These are phyloP conservation scores for Tringa solitaria DNA, from an alignment of 2,113 vertebrate species.

Conservation along the genomic window DNA sequence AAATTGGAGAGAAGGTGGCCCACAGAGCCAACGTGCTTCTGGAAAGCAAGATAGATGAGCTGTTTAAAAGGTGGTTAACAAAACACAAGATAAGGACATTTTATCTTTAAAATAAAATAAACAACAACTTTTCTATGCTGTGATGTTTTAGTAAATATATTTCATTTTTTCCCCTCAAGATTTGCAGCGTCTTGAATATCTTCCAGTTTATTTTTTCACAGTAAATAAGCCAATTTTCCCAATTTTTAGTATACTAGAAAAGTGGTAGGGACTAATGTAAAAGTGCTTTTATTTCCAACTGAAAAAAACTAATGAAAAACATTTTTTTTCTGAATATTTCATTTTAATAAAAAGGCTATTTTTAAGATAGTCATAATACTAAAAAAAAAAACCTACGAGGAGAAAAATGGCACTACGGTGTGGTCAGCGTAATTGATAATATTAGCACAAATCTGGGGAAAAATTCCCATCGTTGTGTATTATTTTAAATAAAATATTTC, in stretches of 20 bases:
- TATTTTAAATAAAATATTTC: not conserved
- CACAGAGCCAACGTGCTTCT: not conserved
- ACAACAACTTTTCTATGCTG: not conserved
- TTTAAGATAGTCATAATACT: not conserved
- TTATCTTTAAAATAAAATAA: not conserved
- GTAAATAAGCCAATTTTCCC: not conserved
- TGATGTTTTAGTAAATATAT: not conserved
- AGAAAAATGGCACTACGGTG: not conserved
- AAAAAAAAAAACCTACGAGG: not conserved
- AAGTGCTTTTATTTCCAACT: not conserved
- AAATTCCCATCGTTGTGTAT: not conserved
- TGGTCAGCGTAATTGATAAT: not conserved
- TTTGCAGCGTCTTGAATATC: not conserved
- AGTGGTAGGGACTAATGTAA: not conserved
- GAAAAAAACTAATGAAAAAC: not conserved
- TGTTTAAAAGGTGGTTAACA: not conserved
- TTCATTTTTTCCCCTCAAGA: not conserved
- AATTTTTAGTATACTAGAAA: not conserved
- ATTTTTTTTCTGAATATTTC: not conserved
- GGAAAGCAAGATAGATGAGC: not conserved
- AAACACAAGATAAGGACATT: not conserved
- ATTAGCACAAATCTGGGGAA: not conserved
- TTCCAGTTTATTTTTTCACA: not conserved
- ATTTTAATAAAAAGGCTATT: not conserved
- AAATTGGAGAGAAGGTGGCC: not conserved